Conservation (phyloP, 2,888 invertebrate species). For the Drosophila putrida region DNA sequence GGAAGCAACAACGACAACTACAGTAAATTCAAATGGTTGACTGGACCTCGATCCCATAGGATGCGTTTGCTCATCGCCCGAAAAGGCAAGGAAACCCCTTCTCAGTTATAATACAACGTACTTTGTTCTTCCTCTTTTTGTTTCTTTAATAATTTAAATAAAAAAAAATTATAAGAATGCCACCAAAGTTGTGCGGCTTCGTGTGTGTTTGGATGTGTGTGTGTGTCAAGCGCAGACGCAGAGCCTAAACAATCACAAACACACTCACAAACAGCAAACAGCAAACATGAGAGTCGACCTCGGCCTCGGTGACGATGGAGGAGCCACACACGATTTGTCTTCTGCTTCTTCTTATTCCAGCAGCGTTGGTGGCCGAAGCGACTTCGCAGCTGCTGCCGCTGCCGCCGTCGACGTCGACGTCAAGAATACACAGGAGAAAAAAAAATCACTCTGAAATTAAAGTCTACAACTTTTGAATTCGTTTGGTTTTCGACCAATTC, state of each 20-base stretch:
- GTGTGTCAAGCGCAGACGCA: slow-evolving; percentile 69
- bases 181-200: slow-evolving; percentile 72
- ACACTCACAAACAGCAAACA: slow-evolving; percentile 30
- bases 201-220: slow-evolving; percentile 26
- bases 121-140: slow-evolving; percentile 41
- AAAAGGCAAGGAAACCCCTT: slow-evolving; percentile 51
- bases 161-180: slow-evolving; percentile 61
- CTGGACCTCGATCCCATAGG: slow-evolving; percentile 25
- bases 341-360: slow-evolving; percentile 28
- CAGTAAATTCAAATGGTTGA: slow-evolving; percentile 30
- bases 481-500: too few species aligned
- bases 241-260: slow-evolving; percentile 68
- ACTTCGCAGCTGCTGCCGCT: slow-evolving; percentile 4
- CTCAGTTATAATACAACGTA: slow-evolving; percentile 40
- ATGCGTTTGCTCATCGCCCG: slow-evolving; percentile 10
- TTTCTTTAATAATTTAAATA: slow-evolving; percentile 77
- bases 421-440: slow-evolving; percentile 15
- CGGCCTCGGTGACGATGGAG: slow-evolving; percentile 53
- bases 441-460: too few species aligned
- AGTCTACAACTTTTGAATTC: too few species aligned
- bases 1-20: neutral
- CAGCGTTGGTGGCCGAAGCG: slow-evolving; percentile 77
- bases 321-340: slow-evolving; percentile 70
- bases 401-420: slow-evolving; percentile 20
- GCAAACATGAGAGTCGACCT: slow-evolving; percentile 63